Evolutionary conservation across 2,113 vertebrate species (phyloP).

Genomic region (Microcebus murinus): DNA sequence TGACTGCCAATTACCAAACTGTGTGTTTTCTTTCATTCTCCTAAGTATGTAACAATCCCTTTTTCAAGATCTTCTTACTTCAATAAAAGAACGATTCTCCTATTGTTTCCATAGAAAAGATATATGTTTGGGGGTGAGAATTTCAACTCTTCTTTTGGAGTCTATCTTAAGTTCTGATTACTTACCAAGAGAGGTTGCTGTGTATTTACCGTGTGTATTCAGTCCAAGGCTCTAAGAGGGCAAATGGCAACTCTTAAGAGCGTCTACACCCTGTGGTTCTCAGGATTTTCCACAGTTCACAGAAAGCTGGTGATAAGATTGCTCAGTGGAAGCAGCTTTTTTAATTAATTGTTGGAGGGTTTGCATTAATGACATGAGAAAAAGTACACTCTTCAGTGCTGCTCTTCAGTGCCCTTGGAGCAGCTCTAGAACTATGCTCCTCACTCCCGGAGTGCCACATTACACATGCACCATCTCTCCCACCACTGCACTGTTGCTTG

Average conservation of each 20-base stretch:
- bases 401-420: not conserved
- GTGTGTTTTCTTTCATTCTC: not conserved
- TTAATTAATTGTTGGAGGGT: slow-evolving; percentile 64
- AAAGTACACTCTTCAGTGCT: slow-evolving; percentile 14
- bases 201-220: not conserved
- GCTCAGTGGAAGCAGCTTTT: not conserved
- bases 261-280: not conserved
- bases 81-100: not conserved
- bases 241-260: not conserved
- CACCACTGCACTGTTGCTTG: slow-evolving; percentile 81
- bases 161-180: not conserved
- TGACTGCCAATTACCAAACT: not conserved
- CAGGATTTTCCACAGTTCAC: slow-evolving; percentile 54
- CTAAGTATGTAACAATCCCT: not conserved
- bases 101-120: not conserved
- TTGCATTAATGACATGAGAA: slow-evolving; percentile 27
- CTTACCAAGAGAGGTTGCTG: not conserved
- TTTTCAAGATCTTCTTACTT: not conserved
- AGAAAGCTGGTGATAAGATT: slow-evolving; percentile 39
- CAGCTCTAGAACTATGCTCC: slow-evolving; percentile 41
- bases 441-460: slow-evolving; percentile 17
- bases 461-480: slow-evolving; percentile 36
- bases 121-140: not conserved
- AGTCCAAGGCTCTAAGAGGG: no score
- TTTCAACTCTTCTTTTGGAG: not conserved